These are phyloP conservation scores for Enteromius treurensis DNA, from an alignment of 2,797 vertebrate species.

Conservation along the genomic window DNA sequence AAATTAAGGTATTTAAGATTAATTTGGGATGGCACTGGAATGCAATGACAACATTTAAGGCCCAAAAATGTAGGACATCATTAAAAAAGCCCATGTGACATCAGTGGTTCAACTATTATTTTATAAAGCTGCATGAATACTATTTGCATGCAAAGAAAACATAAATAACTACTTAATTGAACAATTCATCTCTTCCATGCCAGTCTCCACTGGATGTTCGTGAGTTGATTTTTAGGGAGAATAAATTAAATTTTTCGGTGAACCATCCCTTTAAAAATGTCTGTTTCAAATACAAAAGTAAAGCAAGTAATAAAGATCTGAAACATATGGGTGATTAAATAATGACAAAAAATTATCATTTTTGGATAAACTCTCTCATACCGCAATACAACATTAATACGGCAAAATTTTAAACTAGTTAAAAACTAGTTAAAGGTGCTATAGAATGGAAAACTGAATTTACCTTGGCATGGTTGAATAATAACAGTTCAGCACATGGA, in stretches of 20 bases:
- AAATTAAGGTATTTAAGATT: not conserved
- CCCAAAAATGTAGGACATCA: not conserved
- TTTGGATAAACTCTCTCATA: not conserved
- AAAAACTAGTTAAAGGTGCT: too few relatives aligned
- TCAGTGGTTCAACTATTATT: not conserved
- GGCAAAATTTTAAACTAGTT: not conserved
- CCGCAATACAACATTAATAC: not conserved
- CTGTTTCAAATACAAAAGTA: not conserved
- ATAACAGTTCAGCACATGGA: too few relatives aligned
- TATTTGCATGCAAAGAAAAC: not conserved
- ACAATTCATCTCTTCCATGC: not conserved
- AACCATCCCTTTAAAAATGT: not conserved
- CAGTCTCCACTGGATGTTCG: too few relatives aligned
- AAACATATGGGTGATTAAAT: not conserved
- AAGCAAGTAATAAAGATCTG: not conserved
- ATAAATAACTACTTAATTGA: not conserved
- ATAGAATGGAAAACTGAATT: too few relatives aligned
- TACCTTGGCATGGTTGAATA: too few relatives aligned
- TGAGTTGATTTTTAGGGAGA: too few relatives aligned
- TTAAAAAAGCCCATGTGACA: not conserved
- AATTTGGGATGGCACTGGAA: too few relatives aligned
- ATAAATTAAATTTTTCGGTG: too few relatives aligned
- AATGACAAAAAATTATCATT: not conserved
- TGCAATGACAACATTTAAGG: not conserved
- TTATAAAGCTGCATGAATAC: not conserved